Evolutionary conservation across 2,888 invertebrate species (phyloP).

Genomic region (Oscheius sp.): DNA sequence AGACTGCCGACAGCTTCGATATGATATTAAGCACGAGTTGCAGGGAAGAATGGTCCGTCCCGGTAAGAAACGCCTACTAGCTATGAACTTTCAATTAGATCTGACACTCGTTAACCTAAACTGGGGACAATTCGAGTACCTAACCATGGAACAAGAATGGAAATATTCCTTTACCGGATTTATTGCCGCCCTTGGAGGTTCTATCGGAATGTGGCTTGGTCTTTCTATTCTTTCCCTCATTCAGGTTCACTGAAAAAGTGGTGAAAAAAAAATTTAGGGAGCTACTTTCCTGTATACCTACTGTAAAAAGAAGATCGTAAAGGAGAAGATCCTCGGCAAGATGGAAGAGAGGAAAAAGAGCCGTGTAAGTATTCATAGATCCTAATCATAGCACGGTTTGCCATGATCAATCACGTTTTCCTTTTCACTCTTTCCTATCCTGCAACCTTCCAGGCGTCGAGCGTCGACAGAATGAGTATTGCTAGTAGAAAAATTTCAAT

Average conservation of each 20-base stretch:
- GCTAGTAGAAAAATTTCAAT: conserved; percentile 31
- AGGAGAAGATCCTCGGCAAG: conserved; percentile 52
- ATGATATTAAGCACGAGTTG: conserved; percentile 61
- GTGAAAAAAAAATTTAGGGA: conserved; percentile 46
- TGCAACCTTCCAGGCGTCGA: not conserved
- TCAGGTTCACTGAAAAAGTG: conserved; percentile 46
- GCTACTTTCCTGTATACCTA: conserved; percentile 63
- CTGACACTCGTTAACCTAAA: conserved; percentile 63
- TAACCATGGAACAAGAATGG: conserved; percentile 66
- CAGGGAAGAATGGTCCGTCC: conserved; percentile 64
- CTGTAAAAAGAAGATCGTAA: conserved; percentile 55
- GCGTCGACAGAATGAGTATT: not conserved
- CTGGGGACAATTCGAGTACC: conserved; percentile 69
- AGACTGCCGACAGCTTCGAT: conserved; percentile 64
- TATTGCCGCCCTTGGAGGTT: conserved; percentile 68
- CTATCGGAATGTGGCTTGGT: conserved; percentile 70
- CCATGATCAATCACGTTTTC: not conserved
- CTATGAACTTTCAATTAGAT: conserved; percentile 37
- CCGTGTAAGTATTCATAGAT: conserved; percentile 1
- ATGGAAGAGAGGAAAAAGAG: not conserved
- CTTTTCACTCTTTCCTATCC: conserved; percentile 25
- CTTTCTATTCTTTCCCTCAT: conserved; percentile 68
- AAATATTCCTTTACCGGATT: conserved; percentile 61
- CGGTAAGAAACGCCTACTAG: conserved; percentile 38
- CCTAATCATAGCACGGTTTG: conserved; percentile 1